Evolutionary conservation across 2,113 vertebrate species (phyloP).

Genomic region (Erpornis zantholeuca): DNA sequence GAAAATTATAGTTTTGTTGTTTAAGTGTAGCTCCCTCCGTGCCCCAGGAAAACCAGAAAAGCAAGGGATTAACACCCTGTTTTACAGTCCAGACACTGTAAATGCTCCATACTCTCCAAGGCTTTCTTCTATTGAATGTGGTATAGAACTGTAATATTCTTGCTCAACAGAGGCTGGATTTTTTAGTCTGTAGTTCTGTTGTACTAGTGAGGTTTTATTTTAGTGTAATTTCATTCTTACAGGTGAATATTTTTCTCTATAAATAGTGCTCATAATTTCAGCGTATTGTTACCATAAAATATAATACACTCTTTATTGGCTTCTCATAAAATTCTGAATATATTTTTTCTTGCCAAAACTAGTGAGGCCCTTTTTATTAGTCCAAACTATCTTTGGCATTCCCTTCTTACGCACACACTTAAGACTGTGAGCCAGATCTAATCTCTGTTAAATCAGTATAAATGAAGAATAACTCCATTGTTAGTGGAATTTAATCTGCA

Average conservation of each 20-base stretch:
- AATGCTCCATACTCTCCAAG: neutral
- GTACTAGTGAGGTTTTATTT: neutral
- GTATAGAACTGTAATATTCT: neutral
- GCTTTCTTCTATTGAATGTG: neutral
- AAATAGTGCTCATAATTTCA: conserved; percentile 28
- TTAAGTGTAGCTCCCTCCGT: neutral
- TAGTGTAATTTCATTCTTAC: neutral
- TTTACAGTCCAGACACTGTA: neutral
- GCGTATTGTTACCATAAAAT: conserved; percentile 15
- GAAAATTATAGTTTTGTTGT: neutral
- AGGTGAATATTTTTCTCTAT: conserved; percentile 27
- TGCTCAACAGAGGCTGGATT: neutral
- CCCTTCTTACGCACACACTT: neutral
- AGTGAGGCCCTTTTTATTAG: neutral
- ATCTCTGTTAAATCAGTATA: conserved; percentile 25
- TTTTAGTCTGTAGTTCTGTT: neutral
- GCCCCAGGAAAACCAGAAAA: neutral
- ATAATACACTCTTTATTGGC: conserved; percentile 25
- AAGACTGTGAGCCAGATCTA: conserved; percentile 1
- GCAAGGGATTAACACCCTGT: neutral
- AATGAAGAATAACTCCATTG: conserved; percentile 22
- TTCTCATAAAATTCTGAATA: conserved; percentile 24
- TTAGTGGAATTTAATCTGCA: conserved; percentile 1
- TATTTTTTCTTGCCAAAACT: conserved; percentile 29
- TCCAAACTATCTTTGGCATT: conserved; percentile 43